Percentiles rank a stretch among this genome's conserved stretches.
Evolutionary conservation across 2,888 invertebrate species (phyloP).

Genomic region (Microplitis manilae): DNA sequence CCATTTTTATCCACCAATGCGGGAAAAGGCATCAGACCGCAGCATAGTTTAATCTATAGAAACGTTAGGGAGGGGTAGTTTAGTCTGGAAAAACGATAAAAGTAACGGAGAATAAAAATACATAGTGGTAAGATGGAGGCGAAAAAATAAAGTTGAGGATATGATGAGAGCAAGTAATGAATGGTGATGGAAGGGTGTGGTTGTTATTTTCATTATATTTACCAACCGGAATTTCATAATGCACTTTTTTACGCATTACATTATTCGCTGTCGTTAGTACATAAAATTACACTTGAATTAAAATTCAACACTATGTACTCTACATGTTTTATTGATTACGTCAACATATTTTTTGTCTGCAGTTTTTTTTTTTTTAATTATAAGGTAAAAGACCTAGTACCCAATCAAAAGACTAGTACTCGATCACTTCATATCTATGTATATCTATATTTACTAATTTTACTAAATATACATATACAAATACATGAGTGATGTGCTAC

Average conservation of each 20-base stretch:
- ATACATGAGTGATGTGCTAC: no score
- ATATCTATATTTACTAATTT: no score
- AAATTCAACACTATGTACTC: neutral
- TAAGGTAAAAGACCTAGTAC: no score
- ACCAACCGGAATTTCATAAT: neutral
- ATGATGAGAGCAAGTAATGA: constrained; percentile 43
- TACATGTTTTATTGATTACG: constrained; percentile 10
- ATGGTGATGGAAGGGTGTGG: constrained; percentile 24
- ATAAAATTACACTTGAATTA: neutral
- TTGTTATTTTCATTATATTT: constrained; percentile 29
- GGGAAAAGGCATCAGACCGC: constrained; percentile 26
- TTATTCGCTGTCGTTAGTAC: neutral
- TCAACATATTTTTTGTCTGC: neutral
- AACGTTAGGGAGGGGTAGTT: constrained; percentile 21
- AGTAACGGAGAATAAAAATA: constrained; percentile 46
- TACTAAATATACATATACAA: no score
- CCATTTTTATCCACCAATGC: constrained; percentile 40
- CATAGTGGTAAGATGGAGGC: constrained; percentile 21
- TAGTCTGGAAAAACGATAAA: constrained; percentile 47
- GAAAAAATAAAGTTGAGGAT: constrained; percentile 17
- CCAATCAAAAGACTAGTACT: no score
- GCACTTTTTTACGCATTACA: constrained; percentile 3
- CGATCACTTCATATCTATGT: no score
- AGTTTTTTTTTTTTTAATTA: neutral
- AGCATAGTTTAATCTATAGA: constrained; percentile 17